Conservation (phyloP, 1,140 invertebrate species). For the Branchinecta lynchi region DNA sequence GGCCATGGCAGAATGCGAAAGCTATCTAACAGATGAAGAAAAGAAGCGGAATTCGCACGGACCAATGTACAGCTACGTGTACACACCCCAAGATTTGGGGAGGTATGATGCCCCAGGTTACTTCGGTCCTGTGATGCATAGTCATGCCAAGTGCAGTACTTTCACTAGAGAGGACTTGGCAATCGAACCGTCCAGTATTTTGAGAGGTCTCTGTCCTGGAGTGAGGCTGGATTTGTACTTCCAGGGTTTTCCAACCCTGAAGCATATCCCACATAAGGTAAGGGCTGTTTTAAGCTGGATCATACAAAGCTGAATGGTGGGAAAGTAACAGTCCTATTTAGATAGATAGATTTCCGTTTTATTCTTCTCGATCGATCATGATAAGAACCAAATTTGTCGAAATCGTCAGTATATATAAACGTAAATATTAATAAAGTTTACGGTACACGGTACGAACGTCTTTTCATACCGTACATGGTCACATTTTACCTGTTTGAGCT, state of each 20-base stretch:
- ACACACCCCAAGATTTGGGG: constrained; percentile 41
- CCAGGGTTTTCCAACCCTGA: constrained; percentile 79
- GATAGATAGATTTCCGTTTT: too few species aligned
- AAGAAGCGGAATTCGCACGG: constrained; percentile 60
- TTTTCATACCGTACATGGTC: too few species aligned
- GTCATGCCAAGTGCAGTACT: constrained; percentile 28
- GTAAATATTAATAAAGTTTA: too few species aligned
- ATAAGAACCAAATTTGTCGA: too few species aligned
- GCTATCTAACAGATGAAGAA: constrained; percentile 53
- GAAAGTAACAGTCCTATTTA: too few species aligned
- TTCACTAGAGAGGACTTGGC: constrained; percentile 43
- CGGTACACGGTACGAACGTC: too few species aligned
- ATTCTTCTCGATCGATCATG: too few species aligned
- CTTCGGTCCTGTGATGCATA: constrained; percentile 45
- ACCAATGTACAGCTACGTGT: constrained; percentile 63
- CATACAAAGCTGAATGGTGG: too few species aligned
- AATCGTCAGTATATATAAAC: too few species aligned
- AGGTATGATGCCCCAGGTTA: constrained; percentile 39
- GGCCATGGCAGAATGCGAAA: constrained; percentile 57
- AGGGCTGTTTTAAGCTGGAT: constrained; percentile 22
- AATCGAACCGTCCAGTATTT: constrained; percentile 42
- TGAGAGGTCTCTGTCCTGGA: constrained; percentile 55
- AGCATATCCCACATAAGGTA: constrained; percentile 60
- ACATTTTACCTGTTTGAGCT: too few species aligned
- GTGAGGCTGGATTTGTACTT: constrained; percentile 53